A percentile compares a stretch with the other conserved stretches of the same genome.
phyloP scores from a whole-genome alignment of 1,140 invertebrate species.

The Ephestia elutella region DNA sequence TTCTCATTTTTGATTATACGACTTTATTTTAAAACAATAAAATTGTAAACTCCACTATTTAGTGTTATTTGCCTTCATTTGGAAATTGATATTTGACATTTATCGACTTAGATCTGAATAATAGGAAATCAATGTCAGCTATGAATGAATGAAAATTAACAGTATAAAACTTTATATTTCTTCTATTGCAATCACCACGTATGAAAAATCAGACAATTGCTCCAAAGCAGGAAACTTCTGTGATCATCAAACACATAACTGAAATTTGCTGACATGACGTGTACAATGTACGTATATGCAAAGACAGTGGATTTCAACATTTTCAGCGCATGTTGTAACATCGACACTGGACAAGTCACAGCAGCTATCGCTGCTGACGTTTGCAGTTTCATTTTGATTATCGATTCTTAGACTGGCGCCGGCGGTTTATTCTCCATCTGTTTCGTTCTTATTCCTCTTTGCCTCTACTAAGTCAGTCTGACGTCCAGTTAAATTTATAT shows the following conservation, averaged over 20 bases:
- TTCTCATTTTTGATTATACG: slow-evolving; percentile 15
- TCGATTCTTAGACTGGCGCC: slow-evolving; percentile 27
- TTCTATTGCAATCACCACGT: no score
- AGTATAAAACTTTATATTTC: no score
- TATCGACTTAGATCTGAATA: background rate
- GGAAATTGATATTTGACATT: slow-evolving; percentile 2
- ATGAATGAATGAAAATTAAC: no score
- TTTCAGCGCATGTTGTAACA: background rate
- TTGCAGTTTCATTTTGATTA: no score
- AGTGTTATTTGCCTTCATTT: slow-evolving; percentile 3
- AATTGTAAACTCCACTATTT: slow-evolving; percentile 6
- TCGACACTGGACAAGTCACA: slow-evolving; percentile 29
- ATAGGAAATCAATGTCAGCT: background rate
- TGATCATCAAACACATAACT: no score
- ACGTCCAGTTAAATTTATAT: slow-evolving; percentile 38
- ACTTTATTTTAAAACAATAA: slow-evolving; percentile 31
- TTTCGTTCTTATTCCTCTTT: slow-evolving; percentile 32
- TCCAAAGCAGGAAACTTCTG: no score
- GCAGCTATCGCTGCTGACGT: no score
- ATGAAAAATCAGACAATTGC: no score
- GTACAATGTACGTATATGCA: no score
- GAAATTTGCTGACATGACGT: no score
- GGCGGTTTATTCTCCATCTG: slow-evolving; percentile 20
- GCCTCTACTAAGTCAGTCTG: slow-evolving; percentile 25
- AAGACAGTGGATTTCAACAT: no score